phyloP scores from a whole-genome alignment of 2,797 vertebrate species.

The Rhyacichthys aspro region DNA sequence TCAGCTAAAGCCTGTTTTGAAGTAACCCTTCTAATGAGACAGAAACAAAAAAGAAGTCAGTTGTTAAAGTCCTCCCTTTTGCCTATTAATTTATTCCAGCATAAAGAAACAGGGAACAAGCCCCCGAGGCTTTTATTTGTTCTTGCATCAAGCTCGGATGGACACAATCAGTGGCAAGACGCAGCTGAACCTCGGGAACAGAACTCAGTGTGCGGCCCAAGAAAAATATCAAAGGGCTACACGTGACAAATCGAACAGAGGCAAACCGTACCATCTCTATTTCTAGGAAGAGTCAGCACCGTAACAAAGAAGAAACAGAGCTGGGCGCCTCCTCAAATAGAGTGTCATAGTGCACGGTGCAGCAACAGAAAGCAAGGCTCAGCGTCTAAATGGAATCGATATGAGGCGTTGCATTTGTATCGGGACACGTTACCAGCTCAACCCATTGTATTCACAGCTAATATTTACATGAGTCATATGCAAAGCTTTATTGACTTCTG shows the following conservation, averaged over 20 bases:
- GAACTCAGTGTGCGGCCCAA: slow-evolving; percentile 14
- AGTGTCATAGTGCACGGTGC: too few species aligned
- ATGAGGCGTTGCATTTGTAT: too few species aligned
- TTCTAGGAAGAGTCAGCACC: slow-evolving; percentile 2
- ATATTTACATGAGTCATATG: too few species aligned
- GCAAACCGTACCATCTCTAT: slow-evolving; percentile 3
- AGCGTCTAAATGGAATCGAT: too few species aligned
- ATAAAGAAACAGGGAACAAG: slow-evolving; percentile 41
- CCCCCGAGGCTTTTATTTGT: slow-evolving; percentile 54
- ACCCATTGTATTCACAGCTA: too few species aligned
- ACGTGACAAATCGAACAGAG: slow-evolving; percentile 33
- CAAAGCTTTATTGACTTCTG: too few species aligned
- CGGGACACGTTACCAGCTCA: too few species aligned
- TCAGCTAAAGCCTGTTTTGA: slow-evolving; percentile 34
- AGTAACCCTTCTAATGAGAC: slow-evolving; percentile 20
- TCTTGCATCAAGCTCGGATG: slow-evolving; percentile 69
- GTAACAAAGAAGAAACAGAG: not conserved
- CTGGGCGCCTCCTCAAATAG: too few species aligned
- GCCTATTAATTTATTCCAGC: slow-evolving; percentile 63
- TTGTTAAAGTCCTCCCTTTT: slow-evolving; percentile 23
- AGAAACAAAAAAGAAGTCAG: slow-evolving; percentile 7
- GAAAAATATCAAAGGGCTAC: slow-evolving; percentile 20
- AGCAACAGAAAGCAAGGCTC: too few species aligned
- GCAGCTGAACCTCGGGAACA: slow-evolving; percentile 64
- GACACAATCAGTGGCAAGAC: slow-evolving; percentile 61